Evolutionary conservation across 2,797 vertebrate genomes (phyloP).

Genomic region (Apogon hyalosoma): DNA sequence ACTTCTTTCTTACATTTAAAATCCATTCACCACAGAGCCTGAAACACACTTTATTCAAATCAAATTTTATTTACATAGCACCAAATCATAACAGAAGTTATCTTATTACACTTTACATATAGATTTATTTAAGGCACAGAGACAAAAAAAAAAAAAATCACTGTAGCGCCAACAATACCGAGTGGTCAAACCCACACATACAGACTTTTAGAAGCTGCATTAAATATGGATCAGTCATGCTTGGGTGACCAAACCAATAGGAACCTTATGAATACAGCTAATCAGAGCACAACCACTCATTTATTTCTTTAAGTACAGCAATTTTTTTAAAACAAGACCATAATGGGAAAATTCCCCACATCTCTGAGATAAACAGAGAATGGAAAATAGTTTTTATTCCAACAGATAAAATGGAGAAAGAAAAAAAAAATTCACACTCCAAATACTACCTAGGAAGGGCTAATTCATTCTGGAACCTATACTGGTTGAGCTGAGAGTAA

Average conservation of each 20-base stretch:
- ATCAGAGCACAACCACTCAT: not conserved
- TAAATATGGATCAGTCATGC: not conserved
- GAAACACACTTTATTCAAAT: too few species aligned
- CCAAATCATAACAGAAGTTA: too few species aligned
- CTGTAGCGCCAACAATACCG: too few species aligned
- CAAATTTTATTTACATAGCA: too few species aligned
- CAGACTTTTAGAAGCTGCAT: not conserved
- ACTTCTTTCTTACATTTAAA: too few species aligned
- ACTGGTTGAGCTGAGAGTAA: constrained; percentile 64
- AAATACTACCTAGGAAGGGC: constrained; percentile 51
- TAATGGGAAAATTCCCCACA: not conserved
- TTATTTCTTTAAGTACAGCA: not conserved
- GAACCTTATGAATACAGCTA: accelerated
- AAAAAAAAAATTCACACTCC: constrained; percentile 27
- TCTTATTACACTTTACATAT: too few species aligned
- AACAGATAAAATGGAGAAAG: constrained; percentile 1
- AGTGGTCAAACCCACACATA: too few species aligned
- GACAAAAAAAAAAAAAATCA: too few species aligned
- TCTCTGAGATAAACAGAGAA: not conserved
- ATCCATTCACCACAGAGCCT: too few species aligned
- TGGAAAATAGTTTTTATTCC: not conserved
- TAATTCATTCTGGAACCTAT: constrained; percentile 59
- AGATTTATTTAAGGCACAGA: too few species aligned
- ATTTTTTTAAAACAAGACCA: not conserved
- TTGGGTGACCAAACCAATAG: not conserved